Base-by-base conservation (phyloP, 2,888 invertebrate genomes). In the Argyra leucocephala region DNA sequence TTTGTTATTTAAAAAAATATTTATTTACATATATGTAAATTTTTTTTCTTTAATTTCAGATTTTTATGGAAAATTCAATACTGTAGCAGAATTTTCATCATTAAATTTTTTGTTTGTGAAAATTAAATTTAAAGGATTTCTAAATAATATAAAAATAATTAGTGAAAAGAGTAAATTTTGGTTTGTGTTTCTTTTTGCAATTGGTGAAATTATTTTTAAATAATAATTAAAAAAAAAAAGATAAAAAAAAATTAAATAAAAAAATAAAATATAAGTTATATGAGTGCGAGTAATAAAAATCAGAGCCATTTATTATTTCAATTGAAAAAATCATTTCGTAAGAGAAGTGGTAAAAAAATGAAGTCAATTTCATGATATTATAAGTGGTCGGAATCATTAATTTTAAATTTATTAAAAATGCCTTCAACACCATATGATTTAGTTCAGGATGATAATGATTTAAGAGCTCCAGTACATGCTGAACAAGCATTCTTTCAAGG, bases 371-470 rank as follows among this genome's bases (percentile, higher is more conserved):
- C 79, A 77, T 79, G 79, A 79, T 79, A 79, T 74, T 78, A 77
- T 73, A 78, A 78, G 76, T 78, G 78, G 77, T 79, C 79, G 72
- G 79, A 79, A 76, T 79, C 79, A 76, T 78, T 79, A 75, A 75
- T 79, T 76, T 74, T 78, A 72, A 79, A 78, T 74, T 78, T 77
- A 74, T 74, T 78, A 70, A 88, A 85, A 81, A 92, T 92, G 91
- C 90, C 91, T 78, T 90, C 91, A 75, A 91, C 90, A 81, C 83
- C 84, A 73, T 97, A 97, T 84, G 92, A 96, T 82, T 85, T 96
- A 81, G 96, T 98, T 76, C 91, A 93, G 73, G 97, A 97, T 81
- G 96, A 96, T 76, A 94, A 91, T 81, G 97, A 98, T 81, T 90
- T 92, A 69, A 86, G 95, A 76, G 93, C 97, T 76, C 96, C 97